A percentile compares a stretch with the other conserved stretches of the same genome.
These are phyloP conservation scores for Scomber colias DNA, from an alignment of 2,113 vertebrate genomes.

Conservation along the genomic window DNA sequence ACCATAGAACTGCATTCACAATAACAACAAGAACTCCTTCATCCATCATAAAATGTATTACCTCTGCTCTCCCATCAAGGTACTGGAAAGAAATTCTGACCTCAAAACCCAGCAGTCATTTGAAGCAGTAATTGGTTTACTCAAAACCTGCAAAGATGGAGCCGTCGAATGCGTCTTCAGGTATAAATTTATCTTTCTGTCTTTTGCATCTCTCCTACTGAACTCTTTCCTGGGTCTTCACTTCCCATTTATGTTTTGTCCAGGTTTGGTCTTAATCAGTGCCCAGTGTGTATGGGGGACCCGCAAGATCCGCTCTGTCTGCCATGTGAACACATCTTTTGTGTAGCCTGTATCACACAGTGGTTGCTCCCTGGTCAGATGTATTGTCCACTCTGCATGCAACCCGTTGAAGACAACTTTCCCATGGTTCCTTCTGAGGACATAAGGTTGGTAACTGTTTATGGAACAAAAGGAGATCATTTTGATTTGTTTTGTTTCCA, in stretches of 20 bases:
- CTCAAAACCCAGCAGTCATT: conserved; percentile 89
- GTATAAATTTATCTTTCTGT: conserved; percentile 69
- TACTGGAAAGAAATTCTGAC: conserved; percentile 86
- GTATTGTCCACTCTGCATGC: conserved; percentile 87
- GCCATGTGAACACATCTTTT: conserved; percentile 89
- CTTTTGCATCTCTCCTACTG: neutral
- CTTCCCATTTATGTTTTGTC: neutral
- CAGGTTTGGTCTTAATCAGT: conserved; percentile 83
- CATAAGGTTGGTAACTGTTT: conserved; percentile 82
- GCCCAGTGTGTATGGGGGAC: conserved; percentile 88
- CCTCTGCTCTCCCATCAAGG: conserved; percentile 76
- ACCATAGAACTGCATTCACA: no score
- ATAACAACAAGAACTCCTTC: neutral
- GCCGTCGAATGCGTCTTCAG: conserved; percentile 83
- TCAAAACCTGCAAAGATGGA: conserved; percentile 88
- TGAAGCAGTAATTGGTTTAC: conserved; percentile 84
- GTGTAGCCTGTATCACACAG: conserved; percentile 84
- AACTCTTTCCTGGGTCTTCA: neutral
- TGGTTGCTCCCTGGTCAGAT: conserved; percentile 86
- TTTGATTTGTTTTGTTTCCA: neutral
- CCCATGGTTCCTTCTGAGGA: conserved; percentile 73
- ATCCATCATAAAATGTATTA: neutral
- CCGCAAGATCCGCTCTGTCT: conserved; percentile 87
- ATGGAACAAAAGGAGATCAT: neutral
- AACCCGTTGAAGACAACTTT: conserved; percentile 71